phyloP scores from a whole-genome alignment of 2,888 invertebrate genomes.

The Cosmopolites sordidus region DNA sequence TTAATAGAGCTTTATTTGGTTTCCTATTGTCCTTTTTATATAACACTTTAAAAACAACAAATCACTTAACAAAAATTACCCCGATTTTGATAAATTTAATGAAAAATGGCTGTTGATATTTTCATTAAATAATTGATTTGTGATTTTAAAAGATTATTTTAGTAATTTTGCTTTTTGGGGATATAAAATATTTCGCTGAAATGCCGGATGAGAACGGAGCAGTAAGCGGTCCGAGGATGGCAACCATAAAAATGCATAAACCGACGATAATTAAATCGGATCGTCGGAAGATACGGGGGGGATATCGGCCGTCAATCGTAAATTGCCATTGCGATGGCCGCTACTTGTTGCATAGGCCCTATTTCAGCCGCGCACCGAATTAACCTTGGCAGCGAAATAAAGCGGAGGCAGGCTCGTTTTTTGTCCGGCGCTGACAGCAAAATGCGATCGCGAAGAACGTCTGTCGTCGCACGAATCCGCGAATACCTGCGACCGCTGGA shows the following conservation, averaged over 20 bases:
- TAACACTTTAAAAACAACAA: too few relatives aligned
- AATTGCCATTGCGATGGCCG: constrained; percentile 13
- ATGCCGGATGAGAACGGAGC: too few relatives aligned
- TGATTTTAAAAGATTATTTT: too few relatives aligned
- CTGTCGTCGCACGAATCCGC: constrained; percentile 18
- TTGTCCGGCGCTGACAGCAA: constrained; percentile 46
- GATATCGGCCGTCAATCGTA: constrained; percentile 27
- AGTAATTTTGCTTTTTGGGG: too few relatives aligned
- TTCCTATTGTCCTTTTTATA: too few relatives aligned
- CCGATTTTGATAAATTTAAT: too few relatives aligned
- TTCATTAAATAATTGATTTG: too few relatives aligned
- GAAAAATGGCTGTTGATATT: too few relatives aligned
- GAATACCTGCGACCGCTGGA: constrained; percentile 19
- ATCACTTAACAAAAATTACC: too few relatives aligned
- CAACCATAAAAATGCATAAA: constrained; percentile 4
- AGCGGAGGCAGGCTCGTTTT: constrained; percentile 40
- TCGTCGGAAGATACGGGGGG: constrained; percentile 15
- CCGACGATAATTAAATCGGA: constrained; percentile 15
- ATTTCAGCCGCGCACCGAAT: constrained; percentile 49
- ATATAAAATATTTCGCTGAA: too few relatives aligned
- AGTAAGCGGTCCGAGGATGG: too few relatives aligned
- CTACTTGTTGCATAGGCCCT: constrained; percentile 42
- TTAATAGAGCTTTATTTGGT: too few relatives aligned
- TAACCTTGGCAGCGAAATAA: constrained; percentile 50
- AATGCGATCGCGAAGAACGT: constrained; percentile 40